These are phyloP conservation scores for Anthonomus grandis DNA, from an alignment of 1,140 invertebrate genomes.

Conservation along the genomic window DNA sequence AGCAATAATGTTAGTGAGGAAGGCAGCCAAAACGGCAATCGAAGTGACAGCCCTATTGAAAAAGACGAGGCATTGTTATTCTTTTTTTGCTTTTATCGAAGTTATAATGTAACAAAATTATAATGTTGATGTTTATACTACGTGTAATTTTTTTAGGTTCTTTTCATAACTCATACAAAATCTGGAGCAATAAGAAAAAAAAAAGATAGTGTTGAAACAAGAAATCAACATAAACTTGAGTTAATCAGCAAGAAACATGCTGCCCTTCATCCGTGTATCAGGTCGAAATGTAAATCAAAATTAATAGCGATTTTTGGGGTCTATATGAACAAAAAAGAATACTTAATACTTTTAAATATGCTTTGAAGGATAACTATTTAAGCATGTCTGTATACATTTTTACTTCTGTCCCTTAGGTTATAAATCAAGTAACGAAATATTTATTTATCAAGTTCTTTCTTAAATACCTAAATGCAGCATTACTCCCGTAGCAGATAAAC, in stretches of 20 bases:
- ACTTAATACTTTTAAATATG: too few relatives aligned
- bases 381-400: too few relatives aligned
- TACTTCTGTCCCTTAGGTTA: too few relatives aligned
- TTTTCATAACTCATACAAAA: background rate
- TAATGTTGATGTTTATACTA: background rate
- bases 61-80: background rate
- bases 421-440: too few relatives aligned
- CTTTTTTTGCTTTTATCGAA: too few relatives aligned
- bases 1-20: background rate
- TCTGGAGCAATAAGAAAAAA: background rate
- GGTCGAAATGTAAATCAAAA: too few relatives aligned
- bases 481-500: too few relatives aligned
- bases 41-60: background rate
- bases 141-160: background rate
- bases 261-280: background rate
- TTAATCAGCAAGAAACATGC: background rate
- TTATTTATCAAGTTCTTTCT: too few relatives aligned
- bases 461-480: too few relatives aligned
- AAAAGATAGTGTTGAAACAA: background rate
- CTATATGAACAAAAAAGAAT: too few relatives aligned
- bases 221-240: background rate
- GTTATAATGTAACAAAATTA: background rate
- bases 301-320: too few relatives aligned
- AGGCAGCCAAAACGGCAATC: background rate
- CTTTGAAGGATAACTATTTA: too few relatives aligned